Conservation (phyloP, 2,113 vertebrate genomes). For the Connochaetes taurinus region DNA sequence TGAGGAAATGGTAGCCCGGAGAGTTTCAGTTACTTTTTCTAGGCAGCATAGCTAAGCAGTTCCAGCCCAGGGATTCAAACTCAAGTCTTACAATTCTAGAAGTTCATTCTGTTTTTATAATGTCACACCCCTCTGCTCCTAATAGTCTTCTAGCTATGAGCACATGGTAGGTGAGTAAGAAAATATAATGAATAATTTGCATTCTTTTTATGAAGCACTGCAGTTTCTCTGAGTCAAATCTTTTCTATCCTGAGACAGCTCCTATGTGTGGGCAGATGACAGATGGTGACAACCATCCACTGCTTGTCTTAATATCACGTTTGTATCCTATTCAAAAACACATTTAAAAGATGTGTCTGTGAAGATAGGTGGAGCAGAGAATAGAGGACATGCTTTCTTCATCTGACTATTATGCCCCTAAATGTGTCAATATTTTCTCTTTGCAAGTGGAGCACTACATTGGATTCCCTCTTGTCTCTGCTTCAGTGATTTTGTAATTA, state of each 20-base stretch:
- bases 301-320: constrained; percentile 48
- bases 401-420: constrained; percentile 12
- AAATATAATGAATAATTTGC: constrained; percentile 25
- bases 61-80: not conserved
- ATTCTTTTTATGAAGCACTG: constrained; percentile 21
- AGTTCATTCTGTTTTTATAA: not conserved
- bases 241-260: constrained; percentile 40
- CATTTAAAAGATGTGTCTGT: constrained; percentile 46
- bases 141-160: not conserved
- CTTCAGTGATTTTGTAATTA: constrained; percentile 41
- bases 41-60: not conserved
- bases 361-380: constrained; percentile 13
- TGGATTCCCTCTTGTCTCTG: constrained; percentile 5
- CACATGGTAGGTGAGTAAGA: constrained; percentile 18
- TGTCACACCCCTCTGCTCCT: not conserved
- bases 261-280: constrained; percentile 43
- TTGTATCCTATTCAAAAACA: constrained; percentile 59
- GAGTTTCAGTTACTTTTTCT: not conserved
- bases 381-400: constrained; percentile 38
- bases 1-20: not conserved
- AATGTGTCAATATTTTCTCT: constrained; percentile 55
- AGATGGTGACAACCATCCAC: constrained; percentile 64
- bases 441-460: constrained; percentile 12
- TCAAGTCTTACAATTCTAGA: not conserved
- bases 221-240: constrained; percentile 55